A percentile compares a stretch with the other conserved stretches of the same genome.
phyloP scores from a whole-genome alignment of 2,797 vertebrate species.

The Clarias pachynema region DNA sequence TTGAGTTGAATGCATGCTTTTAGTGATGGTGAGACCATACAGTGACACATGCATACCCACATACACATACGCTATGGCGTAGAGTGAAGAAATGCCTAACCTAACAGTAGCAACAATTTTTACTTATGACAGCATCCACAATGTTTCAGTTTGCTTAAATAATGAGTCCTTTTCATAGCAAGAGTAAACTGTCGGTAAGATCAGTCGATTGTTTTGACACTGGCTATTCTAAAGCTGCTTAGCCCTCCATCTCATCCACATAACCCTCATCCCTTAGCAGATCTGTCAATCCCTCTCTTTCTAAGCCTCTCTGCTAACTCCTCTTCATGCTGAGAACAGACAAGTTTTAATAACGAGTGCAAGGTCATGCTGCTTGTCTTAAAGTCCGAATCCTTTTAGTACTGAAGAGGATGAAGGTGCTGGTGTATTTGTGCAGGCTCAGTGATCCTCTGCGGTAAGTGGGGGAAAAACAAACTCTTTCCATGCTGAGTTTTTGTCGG shows the following conservation, averaged over 20 bases:
- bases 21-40: constrained; percentile 64
- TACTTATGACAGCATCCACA: constrained; percentile 4
- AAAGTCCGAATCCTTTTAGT: constrained; percentile 80
- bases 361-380: constrained; percentile 74
- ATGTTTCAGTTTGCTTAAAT: background rate
- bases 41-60: constrained; percentile 60
- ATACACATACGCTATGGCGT: constrained; percentile 22
- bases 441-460: constrained; percentile 59
- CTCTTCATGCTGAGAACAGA: constrained; percentile 46
- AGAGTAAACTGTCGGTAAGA: constrained; percentile 47
- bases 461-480: constrained; percentile 51
- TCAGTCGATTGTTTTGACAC: constrained; percentile 76
- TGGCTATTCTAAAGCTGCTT: constrained; percentile 70
- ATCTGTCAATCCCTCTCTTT: constrained; percentile 22
- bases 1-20: constrained; percentile 79
- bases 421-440: constrained; percentile 61
- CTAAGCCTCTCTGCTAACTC: constrained; percentile 53
- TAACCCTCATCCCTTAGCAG: constrained; percentile 25
- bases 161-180: background rate
- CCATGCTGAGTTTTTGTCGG: constrained; percentile 7
- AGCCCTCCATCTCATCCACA: constrained; percentile 54
- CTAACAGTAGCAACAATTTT: background rate
- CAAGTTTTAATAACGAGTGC: constrained; percentile 45
- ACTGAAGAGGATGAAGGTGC: constrained; percentile 74
- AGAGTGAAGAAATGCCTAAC: background rate